A percentile compares a stretch with the other conserved stretches of the same genome.
phyloP scores from a whole-genome alignment of 2,113 vertebrate species.

The Mormyrus lacerda region DNA sequence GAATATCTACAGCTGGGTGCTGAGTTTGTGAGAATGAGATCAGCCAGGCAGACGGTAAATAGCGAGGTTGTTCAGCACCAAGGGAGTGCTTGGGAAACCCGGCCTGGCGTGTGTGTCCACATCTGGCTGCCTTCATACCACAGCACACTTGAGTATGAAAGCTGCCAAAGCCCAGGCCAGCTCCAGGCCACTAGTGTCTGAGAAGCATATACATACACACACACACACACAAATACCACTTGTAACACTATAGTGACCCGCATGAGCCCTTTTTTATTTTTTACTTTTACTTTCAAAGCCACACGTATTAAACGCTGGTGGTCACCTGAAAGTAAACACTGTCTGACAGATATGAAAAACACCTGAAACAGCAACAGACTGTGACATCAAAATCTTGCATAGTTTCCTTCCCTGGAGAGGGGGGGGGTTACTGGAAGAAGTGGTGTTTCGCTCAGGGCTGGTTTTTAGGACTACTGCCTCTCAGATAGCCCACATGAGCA shows the following conservation, averaged over 20 bases:
- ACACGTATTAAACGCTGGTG: not conserved
- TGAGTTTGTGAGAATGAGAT: not conserved
- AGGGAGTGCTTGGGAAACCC: not conserved
- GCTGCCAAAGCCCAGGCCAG: not conserved
- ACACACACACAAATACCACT: not conserved
- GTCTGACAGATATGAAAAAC: not conserved
- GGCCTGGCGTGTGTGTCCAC: not conserved
- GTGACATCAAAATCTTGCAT: not conserved
- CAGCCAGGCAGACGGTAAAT: not conserved
- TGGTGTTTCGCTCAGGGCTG: not conserved
- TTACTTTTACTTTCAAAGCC: not conserved
- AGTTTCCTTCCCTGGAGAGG: not conserved
- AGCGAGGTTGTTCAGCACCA: not conserved
- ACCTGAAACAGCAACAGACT: not conserved
- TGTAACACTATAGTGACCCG: not conserved
- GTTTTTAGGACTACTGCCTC: not conserved
- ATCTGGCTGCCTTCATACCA: conserved; percentile 8
- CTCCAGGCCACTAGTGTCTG: not conserved
- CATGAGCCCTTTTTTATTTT: not conserved
- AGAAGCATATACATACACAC: not conserved
- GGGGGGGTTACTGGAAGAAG: not conserved
- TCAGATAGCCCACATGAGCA: not conserved
- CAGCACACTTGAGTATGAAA: not conserved
- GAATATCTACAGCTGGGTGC: not conserved
- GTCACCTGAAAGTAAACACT: not conserved